Conservation (phyloP, 92 coral and sea anemone species). For the Siderastrea siderea region DNA sequence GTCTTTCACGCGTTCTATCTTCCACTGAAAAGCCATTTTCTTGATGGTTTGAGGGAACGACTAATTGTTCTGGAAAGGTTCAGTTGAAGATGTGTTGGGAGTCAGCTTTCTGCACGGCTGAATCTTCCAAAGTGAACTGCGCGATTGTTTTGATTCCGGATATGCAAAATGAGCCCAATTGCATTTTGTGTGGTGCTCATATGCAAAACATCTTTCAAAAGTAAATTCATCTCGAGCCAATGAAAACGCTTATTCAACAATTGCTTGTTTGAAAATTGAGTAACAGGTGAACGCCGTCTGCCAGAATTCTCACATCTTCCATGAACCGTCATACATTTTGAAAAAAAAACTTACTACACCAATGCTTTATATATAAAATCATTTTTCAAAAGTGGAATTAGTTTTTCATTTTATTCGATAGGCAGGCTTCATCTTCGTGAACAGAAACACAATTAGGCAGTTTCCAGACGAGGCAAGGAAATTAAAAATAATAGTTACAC, state of each 20-base stretch:
- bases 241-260: neutral
- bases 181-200: neutral
- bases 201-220: conserved; percentile 31
- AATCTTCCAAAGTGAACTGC: neutral
- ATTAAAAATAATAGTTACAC: neutral
- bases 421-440: too few species aligned
- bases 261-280: neutral
- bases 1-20: conserved; percentile 27
- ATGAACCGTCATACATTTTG: neutral
- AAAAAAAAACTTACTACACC: neutral
- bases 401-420: too few species aligned
- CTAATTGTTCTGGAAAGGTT: neutral
- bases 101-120: neutral
- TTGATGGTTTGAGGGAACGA: neutral
- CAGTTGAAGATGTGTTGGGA: neutral
- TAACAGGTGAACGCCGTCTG: conserved; percentile 1
- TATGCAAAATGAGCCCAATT: conserved; percentile 12
- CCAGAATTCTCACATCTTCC: neutral
- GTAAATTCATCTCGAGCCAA: conserved; percentile 11
- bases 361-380: neutral
- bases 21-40: conserved; percentile 22
- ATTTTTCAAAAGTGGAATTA: too few species aligned
- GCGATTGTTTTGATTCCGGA: conserved; percentile 11
- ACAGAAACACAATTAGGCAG: neutral
- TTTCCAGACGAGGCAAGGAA: neutral